A percentile compares a stretch with the other conserved stretches of the same genome.
phyloP scores from a whole-genome alignment of 2,888 invertebrate species.

The Chorisops tibialis region DNA sequence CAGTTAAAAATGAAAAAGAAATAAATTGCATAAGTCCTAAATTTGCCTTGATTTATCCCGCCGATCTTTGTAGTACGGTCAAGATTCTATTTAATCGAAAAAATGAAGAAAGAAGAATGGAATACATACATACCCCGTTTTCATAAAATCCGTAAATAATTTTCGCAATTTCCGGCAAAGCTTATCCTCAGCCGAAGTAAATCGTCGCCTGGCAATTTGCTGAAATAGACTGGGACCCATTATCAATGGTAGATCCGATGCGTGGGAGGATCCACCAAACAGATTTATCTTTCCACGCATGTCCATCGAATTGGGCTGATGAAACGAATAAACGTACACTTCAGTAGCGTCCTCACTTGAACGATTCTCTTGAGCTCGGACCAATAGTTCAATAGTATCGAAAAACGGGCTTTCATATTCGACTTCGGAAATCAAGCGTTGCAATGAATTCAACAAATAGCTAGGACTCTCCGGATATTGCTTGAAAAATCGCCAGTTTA shows the following conservation, averaged over 20 bases:
- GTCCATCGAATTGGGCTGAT: slow-evolving; percentile 49
- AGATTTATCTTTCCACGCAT: slow-evolving; percentile 49
- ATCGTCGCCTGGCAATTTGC: slow-evolving; percentile 62
- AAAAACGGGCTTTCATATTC: slow-evolving; percentile 48
- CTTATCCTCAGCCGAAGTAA: slow-evolving; percentile 59
- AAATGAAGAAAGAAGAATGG: no score
- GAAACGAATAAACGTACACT: slow-evolving; percentile 48
- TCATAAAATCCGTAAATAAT: slow-evolving; percentile 56
- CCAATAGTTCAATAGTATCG: slow-evolving; percentile 42
- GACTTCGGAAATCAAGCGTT: slow-evolving; percentile 48
- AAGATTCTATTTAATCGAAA: no score
- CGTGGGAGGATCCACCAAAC: slow-evolving; percentile 61
- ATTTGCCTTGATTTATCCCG: no score
- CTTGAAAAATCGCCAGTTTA: slow-evolving; percentile 49
- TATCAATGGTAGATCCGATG: slow-evolving; percentile 63
- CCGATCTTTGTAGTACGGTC: no score
- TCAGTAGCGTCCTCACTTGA: neutral
- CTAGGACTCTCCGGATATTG: slow-evolving; percentile 36
- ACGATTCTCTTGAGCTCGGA: slow-evolving; percentile 1
- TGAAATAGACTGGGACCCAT: slow-evolving; percentile 65
- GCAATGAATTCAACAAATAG: slow-evolving; percentile 45
- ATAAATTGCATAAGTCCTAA: no score
- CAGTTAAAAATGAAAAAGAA: no score
- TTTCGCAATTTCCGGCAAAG: slow-evolving; percentile 55
- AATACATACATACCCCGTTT: slow-evolving; percentile 51